Base-by-base conservation (phyloP, 1,140 invertebrate species). In the Carposina sasakii region DNA sequence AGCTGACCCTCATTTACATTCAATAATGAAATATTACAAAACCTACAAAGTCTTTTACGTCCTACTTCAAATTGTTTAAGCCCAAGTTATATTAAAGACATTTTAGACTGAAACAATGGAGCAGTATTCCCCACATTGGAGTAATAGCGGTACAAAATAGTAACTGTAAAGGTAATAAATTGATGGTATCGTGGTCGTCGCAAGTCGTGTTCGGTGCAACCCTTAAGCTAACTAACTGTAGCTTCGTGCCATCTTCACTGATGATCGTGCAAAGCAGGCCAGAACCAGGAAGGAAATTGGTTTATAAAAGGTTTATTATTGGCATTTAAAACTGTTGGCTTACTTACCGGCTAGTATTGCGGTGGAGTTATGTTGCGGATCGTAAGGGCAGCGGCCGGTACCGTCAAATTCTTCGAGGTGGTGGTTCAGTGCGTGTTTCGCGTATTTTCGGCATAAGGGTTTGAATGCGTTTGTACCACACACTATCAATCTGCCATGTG, bases 381-480 rank as follows among this genome's bases (percentile, higher is more conserved):
- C 94, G 85, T 95, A 98, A 2, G 96, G 96, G 81, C 96, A 97
- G 39, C 94, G 86, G 22, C 94, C 96, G 67, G 92, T 90, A 10
- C 94, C 96, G 61, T 94, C 92, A 55, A 90, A 90, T 69, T 96
- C 94, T 53, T 87, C 81, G 19, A 85, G 59, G 23, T 87, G 82
- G 51, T 86, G 83, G 44, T 84, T 86, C 10, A 75, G 74, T 28
- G 71, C 61, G 44, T 76, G 68, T 12, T 75, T 61, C 3, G 74
- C 71, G 68, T 96, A 96, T 60, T 92, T 88, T 42, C 96, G 88
- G 85, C 97, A 99, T 41, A 91, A 89, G 1, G 97, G 97, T 71
- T 97, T 98, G 86, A 94, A 99, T 4, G 97, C 96, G 84, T 99
- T 98, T 20, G 98, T 99, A 15, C 98, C 98, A 82, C 98, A 99